Conservation (phyloP, 2,797 vertebrate species). For the Pseudocheirus occidentalis region DNA sequence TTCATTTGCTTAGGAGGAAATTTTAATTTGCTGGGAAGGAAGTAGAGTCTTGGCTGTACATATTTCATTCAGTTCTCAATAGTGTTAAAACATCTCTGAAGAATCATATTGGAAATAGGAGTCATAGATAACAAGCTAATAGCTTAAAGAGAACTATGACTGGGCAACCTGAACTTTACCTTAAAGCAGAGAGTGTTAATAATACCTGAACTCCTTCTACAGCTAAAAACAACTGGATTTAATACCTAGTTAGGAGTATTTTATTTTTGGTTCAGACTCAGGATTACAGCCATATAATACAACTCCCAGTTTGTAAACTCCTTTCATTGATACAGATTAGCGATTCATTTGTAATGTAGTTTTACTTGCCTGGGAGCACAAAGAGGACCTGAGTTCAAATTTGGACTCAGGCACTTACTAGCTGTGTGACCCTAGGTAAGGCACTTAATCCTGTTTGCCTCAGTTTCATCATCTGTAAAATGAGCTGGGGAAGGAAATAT, state of each 20-base stretch:
- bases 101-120: not conserved
- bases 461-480: not conserved
- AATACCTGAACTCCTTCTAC: not conserved
- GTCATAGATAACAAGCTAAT: not conserved
- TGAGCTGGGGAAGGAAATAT: not conserved
- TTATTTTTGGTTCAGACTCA: not conserved
- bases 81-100: not conserved
- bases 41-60: not conserved
- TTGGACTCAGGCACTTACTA: not conserved
- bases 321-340: not conserved
- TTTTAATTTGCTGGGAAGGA: conserved; percentile 39
- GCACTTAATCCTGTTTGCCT: not conserved
- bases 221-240: not conserved
- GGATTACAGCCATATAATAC: not conserved
- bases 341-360: not conserved
- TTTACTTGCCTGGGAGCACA: not conserved
- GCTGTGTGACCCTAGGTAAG: not conserved
- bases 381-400: conserved; percentile 9
- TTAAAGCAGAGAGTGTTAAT: not conserved
- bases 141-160: not conserved
- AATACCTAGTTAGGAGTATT: not conserved
- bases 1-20: conserved; percentile 38
- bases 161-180: not conserved
- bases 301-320: not conserved
- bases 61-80: not conserved